Evolutionary conservation across 2,797 vertebrate genomes (phyloP), one percentile per base, ranked within the genome.

Genomic region (Corythornis leucogaster): DNA sequence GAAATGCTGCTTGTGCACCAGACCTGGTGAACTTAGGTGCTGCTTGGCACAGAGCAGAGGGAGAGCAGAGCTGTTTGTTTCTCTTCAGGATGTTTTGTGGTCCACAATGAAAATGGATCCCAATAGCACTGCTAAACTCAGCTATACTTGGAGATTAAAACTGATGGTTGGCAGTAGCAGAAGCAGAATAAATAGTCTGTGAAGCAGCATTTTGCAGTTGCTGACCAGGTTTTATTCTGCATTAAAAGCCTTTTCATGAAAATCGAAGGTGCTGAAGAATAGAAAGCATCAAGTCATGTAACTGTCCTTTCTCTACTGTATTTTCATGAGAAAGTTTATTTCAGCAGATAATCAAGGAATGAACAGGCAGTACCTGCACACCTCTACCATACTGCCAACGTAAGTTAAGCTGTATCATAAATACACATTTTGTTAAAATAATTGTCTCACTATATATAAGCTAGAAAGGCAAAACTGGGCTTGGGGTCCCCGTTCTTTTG

Each of bases 31-130:
- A 63, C 53, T 80, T 64, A 33, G 61, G 30, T 87, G 28, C 20
- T 89, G 19, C 38, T 40, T 63, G 61, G 77, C 63, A 68, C 20
- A 87, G 77, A 92, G 80, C 87, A 95, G 51, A 53, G 42, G 51
- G n/a, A 58, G 15, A 80, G 15, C 68, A 50, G 20, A 33, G 22
- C 20, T 89, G 53, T 81, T 70, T 86, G 59, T 80, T 70, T 80
- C 61, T 93, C 64, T 66, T 95, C 73, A 55, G 68, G 59, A 43
- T 67, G 55, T 59, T 89, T 85, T 75, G 58, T 35, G 86, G 69
- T 87, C 81, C 66, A 93, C 48, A 18, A 31, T 83, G 71, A 84
- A 95, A 89, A 86, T 40, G 50, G 66, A 69, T 87, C 33, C 33
- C 17, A 24, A 7, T 63, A 92, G 73, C 55, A 22, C 42, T 61